These are phyloP conservation scores for Ganaspis sp. DNA, from an alignment of 1,140 invertebrate species.

Conservation along the genomic window DNA sequence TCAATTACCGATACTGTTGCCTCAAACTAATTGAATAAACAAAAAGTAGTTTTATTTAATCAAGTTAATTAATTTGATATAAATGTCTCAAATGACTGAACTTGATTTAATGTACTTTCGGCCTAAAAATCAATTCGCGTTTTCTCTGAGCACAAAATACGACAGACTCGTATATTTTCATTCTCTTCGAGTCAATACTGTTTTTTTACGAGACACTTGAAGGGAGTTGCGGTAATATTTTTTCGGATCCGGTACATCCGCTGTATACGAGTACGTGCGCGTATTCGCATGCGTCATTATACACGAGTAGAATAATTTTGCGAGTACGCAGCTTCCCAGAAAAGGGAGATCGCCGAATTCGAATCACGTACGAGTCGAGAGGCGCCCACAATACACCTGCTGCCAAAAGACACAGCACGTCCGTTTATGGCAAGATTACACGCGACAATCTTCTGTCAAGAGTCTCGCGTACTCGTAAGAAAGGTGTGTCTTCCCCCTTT, in stretches of 20 bases:
- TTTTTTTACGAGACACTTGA: background rate
- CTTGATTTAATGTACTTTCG: too few relatives aligned
- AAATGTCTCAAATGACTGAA: too few relatives aligned
- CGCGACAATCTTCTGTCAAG: conserved; percentile 25
- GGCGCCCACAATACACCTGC: conserved; percentile 29
- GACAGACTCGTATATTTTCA: background rate
- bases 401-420: conserved; percentile 28
- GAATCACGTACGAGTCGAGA: conserved; percentile 24
- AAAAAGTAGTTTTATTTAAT: too few relatives aligned
- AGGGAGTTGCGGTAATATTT: conserved; percentile 9
- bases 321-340: conserved; percentile 5
- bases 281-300: conserved; percentile 27
- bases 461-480: conserved; percentile 4
- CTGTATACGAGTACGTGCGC: background rate
- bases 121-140: too few relatives aligned
- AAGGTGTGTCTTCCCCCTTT: background rate
- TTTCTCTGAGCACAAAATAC: background rate
- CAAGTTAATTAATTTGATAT: too few relatives aligned
- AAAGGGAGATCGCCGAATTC: conserved; percentile 12
- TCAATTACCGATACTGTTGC: too few relatives aligned
- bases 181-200: background rate
- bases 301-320: conserved; percentile 12
- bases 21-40: too few relatives aligned
- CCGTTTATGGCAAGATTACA: conserved; percentile 27
- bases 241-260: background rate